Percentiles rank a stretch among this genome's conserved stretches.
Conservation (phyloP, 2,113 vertebrate species). For the Antechinus stuartii region DNA sequence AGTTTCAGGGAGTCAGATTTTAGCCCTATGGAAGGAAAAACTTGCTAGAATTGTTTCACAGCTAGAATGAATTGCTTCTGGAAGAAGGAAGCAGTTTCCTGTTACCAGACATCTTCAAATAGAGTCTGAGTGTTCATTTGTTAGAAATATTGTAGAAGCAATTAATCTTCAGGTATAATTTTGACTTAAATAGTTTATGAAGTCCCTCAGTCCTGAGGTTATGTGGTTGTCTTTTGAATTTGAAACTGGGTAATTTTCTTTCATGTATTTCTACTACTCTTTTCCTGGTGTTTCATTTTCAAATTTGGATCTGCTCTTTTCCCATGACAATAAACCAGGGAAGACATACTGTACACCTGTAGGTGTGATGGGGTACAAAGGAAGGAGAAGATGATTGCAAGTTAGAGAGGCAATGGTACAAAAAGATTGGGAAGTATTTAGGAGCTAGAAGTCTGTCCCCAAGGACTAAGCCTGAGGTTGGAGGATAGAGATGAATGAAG, state of each 20-base stretch:
- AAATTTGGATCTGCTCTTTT: neutral
- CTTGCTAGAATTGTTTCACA: neutral
- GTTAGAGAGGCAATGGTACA: neutral
- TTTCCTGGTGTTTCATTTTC: neutral
- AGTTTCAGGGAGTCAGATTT: neutral
- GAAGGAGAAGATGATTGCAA: neutral
- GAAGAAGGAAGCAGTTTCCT: neutral
- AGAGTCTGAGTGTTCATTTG: neutral
- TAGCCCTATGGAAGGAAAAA: neutral
- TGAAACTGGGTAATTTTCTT: neutral
- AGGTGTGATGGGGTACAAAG: neutral
- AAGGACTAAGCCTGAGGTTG: neutral
- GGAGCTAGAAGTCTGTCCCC: neutral
- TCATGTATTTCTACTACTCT: neutral
- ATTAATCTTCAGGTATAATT: neutral
- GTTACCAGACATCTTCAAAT: neutral
- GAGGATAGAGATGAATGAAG: neutral
- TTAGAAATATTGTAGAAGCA: neutral
- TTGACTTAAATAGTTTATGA: neutral
- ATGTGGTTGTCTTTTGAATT: neutral
- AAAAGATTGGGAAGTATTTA: neutral
- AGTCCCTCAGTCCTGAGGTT: neutral
- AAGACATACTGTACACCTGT: neutral
- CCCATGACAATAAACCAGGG: neutral
- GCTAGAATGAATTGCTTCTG: neutral